Percentiles rank a stretch among this genome's conserved stretches.
These are phyloP conservation scores for Colinus virginianus DNA, from an alignment of 2,113 vertebrate genomes.

Conservation along the genomic window DNA sequence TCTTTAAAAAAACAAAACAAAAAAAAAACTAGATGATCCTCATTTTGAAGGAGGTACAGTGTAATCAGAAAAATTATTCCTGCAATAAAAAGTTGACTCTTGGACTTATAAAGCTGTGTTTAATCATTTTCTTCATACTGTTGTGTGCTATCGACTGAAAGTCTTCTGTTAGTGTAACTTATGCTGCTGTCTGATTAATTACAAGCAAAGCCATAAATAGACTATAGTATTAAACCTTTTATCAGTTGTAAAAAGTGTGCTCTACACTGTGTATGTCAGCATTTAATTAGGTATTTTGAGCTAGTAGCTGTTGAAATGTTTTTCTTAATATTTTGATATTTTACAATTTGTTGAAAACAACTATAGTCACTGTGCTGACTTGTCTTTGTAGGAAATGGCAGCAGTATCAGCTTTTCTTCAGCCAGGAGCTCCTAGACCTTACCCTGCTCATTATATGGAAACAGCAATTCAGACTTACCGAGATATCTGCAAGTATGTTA, in stretches of 20 bases:
- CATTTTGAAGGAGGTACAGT: background rate
- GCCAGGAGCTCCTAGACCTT: constrained; percentile 89
- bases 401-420: constrained; percentile 96
- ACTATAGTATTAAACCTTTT: background rate
- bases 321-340: background rate
- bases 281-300: background rate
- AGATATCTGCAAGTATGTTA: constrained; percentile 94
- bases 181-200: background rate
- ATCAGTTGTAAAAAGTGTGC: too few relatives aligned
- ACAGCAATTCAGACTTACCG: constrained; percentile 96
- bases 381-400: constrained; percentile 92
- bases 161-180: background rate
- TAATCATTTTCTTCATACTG: background rate
- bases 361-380: background rate
- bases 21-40: background rate
- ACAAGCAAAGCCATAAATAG: background rate
- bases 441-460: constrained; percentile 98
- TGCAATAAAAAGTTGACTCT: background rate
- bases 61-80: background rate
- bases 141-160: background rate
- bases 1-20: background rate
- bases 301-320: background rate
- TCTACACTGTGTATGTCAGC: background rate
- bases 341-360: background rate
- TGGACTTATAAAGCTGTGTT: background rate